Base-by-base conservation (phyloP, 2,888 invertebrate species). In the Lysandra bellargus region DNA sequence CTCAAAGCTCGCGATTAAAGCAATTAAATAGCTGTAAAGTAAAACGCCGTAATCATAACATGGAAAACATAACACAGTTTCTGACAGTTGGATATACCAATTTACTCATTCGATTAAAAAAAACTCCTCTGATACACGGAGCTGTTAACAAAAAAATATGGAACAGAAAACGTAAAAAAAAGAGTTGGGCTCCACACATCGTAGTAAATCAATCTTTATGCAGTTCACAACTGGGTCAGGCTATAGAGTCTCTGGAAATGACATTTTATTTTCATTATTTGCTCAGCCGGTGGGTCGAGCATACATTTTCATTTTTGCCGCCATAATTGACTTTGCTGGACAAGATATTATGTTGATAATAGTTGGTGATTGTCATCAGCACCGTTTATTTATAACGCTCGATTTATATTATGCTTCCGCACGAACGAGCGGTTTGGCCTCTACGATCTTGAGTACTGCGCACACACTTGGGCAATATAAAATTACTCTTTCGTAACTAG, bases 171-270 rank as follows among this genome's bases (percentile, higher is more conserved):
- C 12, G 53, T 53, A 75, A 76, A 30, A 76, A 30, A 76, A 49
- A 23, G 9, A 9, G 79, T 78, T 79, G 74, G 77, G 80, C 78
- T 75, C 80, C 81, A 82, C 81, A 80, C 81, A 82, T 69, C 69
- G 80, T 81, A 82, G 82, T 82, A 83, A 83, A 84, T 84, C 83
- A 84, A 84, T 84, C 84, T 83, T 83, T 82, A 83, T 81, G 82
- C 83, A 83, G 81, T 83, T 82, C 81, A 80, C 81, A 84, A 84
- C 81, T 84, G 78, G 84, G 83, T 83, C 83, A 80, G 53, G 74
- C 76, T 79, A 79, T 80, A 82, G 30, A 73, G 44, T 33, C 49
- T 49, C 81, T 83, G 23, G 84, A 82, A 79, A 49, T 30, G 82
- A 78, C 73, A 73, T 30, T 78, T 73, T 53, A 49, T 78, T 72